These are phyloP conservation scores for Palythoa grandiflora DNA, from an alignment of 92 coral and sea anemone genomes.

Conservation along the genomic window DNA sequence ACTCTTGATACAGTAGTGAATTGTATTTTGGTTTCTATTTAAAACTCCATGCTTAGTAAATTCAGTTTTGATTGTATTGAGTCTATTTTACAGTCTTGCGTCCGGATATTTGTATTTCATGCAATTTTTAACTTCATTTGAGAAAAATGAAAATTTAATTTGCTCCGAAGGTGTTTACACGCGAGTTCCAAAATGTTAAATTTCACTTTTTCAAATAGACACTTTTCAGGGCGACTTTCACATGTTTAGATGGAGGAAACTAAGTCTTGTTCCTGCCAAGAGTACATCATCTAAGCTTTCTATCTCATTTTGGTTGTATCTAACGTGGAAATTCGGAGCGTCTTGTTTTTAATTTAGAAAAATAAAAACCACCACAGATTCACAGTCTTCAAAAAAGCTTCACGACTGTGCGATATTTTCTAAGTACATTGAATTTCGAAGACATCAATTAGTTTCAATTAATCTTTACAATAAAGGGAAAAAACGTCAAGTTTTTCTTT, in stretches of 20 bases:
- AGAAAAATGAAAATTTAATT: conserved; percentile 76
- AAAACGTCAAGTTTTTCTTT: conserved; percentile 79
- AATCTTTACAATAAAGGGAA: conserved; percentile 90
- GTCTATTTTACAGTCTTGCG: neutral
- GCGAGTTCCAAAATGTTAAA: conserved; percentile 76
- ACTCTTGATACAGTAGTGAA: neutral
- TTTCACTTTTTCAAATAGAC: conserved; percentile 49
- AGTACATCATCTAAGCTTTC: neutral
- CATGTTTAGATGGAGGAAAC: neutral
- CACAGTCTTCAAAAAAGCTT: conserved; percentile 22
- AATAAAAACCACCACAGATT: neutral
- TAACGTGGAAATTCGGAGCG: too few relatives aligned
- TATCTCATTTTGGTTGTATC: neutral
- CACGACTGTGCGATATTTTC: conserved; percentile 64
- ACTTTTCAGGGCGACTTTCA: conserved; percentile 51
- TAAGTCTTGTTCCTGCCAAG: neutral
- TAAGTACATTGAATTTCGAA: conserved; percentile 92
- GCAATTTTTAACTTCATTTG: conserved; percentile 39
- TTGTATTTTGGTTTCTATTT: neutral
- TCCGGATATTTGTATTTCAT: conserved; percentile 24
- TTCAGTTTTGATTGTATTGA: neutral
- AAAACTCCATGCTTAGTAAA: conserved; percentile 15
- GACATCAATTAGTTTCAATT: conserved; percentile 94
- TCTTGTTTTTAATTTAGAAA: neutral
- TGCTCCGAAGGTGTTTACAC: conserved; percentile 71